phyloP scores from a whole-genome alignment of 2,113 vertebrate species.

The Delphinapterus leucas region DNA sequence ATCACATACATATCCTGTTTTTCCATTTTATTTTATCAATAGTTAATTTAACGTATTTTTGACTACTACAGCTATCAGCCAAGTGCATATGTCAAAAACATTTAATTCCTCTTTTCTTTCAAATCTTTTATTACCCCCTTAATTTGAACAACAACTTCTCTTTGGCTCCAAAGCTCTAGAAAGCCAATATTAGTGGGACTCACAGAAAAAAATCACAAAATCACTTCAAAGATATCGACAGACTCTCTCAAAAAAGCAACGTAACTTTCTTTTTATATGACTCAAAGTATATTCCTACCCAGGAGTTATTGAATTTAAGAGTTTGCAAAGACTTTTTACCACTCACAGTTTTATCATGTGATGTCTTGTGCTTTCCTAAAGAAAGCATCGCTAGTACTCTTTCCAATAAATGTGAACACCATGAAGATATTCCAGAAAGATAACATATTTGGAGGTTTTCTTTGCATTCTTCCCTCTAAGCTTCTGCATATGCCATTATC shows the following conservation, averaged over 20 bases:
- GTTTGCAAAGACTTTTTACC: slow-evolving; percentile 2
- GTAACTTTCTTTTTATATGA: neutral
- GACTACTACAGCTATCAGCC: neutral
- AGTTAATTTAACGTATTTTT: neutral
- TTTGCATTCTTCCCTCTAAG: neutral
- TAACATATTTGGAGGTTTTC: neutral
- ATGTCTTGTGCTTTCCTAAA: neutral
- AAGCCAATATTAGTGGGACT: neutral
- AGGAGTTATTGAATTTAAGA: slow-evolving; percentile 44
- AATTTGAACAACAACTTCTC: neutral
- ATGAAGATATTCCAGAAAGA: neutral
- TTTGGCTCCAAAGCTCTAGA: neutral
- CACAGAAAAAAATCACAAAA: neutral
- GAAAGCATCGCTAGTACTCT: neutral
- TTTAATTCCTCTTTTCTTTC: neutral
- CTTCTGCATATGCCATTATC: neutral
- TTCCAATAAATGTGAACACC: neutral
- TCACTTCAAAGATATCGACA: slow-evolving; percentile 35
- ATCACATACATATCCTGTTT: neutral
- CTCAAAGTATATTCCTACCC: slow-evolving; percentile 27
- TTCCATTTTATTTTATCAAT: neutral
- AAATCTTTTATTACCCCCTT: neutral
- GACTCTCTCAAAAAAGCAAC: slow-evolving; percentile 18
- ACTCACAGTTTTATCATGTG: neutral
- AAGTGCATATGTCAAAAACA: neutral